Conservation (phyloP, 2,797 vertebrate genomes). For the Furcifer pardalis region DNA sequence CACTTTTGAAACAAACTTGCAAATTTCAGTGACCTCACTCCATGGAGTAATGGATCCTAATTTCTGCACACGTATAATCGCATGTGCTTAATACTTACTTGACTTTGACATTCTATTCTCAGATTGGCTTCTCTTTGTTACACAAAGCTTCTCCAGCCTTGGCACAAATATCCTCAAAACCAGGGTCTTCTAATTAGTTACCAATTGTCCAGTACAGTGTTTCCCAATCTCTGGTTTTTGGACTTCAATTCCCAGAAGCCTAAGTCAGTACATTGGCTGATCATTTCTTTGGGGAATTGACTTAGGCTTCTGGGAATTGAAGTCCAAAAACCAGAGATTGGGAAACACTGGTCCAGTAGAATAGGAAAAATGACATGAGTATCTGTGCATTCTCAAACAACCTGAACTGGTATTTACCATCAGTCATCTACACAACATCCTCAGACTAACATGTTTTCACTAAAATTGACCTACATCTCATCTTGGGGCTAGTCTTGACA, state of each 20-base stretch:
- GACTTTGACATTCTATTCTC: slow-evolving; percentile 6
- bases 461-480: not conserved
- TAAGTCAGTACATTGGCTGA: too few relatives aligned
- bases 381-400: not conserved
- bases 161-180: not conserved
- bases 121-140: not conserved
- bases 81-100: not conserved
- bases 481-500: not conserved
- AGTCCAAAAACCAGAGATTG: too few relatives aligned
- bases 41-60: not conserved
- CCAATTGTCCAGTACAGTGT: not conserved
- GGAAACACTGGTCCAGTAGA: too few relatives aligned
- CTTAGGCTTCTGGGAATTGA: too few relatives aligned
- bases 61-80: not conserved
- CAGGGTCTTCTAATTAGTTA: not conserved
- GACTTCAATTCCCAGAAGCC: too few relatives aligned
- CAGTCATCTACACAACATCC: not conserved
- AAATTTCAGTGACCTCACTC: not conserved
- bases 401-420: not conserved
- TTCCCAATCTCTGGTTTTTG: too few relatives aligned
- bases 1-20: too few relatives aligned
- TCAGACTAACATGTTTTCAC: not conserved
- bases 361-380: not conserved
- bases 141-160: not conserved
- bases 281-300: too few relatives aligned